Evolutionary conservation across 2,888 invertebrate species (phyloP), one percentile per base, ranked within the genome.

Genomic region (Drosophila infuscata): DNA sequence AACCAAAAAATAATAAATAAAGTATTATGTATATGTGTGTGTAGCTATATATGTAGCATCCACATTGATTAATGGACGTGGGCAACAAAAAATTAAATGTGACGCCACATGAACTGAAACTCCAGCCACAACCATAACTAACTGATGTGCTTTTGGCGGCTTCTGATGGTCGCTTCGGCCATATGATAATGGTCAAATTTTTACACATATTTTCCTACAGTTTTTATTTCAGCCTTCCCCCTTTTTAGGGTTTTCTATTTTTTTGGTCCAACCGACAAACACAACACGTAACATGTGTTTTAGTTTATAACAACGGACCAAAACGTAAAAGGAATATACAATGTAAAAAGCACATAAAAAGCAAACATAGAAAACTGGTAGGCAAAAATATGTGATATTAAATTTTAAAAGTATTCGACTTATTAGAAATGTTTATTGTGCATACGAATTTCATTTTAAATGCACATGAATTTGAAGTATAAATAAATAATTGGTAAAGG

Each of bases 241-340:
- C 33, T 52, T 33, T 38, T 57, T 53, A 12, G 51, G n/a, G 5
- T 59, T 32, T 48, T 56, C 43, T 53, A 59, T 25, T 25, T 59
- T 48, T 59, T 48, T 53, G 59, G 74, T 66, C 49, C 46, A 59
- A 62, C 82, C 82, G 38, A 59, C 79, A 68, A 82, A 73, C 64
- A 70, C 56, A 79, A 56, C 80, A 79, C 66, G 86, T 79, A 82
- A 82, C 81, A 82, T 82, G 68, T 82, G 81, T 82, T 82, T 79
- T 82, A 75, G 82, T 82, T 82, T 68, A 67, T 68, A 70, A 59
- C 70, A 78, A 56, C 54, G 52, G 29, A 9, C 15, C 35, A 46
- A 48, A 54, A 66, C 48, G 30, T n/a, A 54, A 46, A 51, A 63
- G 20, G 49, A 48, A 59, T 36, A 67, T 52, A 35, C 74, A 43